Percentiles rank a stretch among this genome's conserved stretches.
These are phyloP conservation scores for Lethrus apterus DNA, from an alignment of 1,140 invertebrate species.

Conservation along the genomic window DNA sequence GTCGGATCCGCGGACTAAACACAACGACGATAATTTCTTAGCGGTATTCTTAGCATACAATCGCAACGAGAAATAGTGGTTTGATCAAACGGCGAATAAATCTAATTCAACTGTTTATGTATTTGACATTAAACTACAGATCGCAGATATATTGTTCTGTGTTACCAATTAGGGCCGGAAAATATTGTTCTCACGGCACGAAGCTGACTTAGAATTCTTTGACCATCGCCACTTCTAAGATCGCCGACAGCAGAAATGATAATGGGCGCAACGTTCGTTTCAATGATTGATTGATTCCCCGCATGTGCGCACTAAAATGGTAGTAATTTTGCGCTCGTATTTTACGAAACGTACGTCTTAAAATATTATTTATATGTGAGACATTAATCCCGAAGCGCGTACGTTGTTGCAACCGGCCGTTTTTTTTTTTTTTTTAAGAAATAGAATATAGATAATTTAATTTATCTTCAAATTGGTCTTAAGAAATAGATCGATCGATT, in stretches of 20 bases:
- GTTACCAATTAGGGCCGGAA: constrained; percentile 13
- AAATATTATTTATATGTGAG: constrained; percentile 12
- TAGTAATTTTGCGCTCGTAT: constrained; percentile 11
- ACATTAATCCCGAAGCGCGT: neutral
- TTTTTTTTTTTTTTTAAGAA: no score
- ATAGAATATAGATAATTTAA: no score
- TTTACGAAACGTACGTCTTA: constrained; percentile 4
- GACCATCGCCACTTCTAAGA: constrained; percentile 12
- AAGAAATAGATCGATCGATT: no score
- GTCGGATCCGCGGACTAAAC: no score
- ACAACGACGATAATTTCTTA: no score
- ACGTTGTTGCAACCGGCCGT: neutral
- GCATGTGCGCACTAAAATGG: constrained; percentile 12
- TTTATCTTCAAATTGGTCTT: no score
- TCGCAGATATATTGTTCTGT: constrained; percentile 15
- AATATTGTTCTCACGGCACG: constrained; percentile 16
- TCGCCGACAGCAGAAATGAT: constrained; percentile 13
- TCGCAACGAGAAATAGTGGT: constrained; percentile 8
- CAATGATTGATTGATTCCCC: constrained; percentile 14
- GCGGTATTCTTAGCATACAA: constrained; percentile 1
- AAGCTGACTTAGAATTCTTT: constrained; percentile 4
- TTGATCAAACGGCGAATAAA: constrained; percentile 11
- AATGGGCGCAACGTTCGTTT: constrained; percentile 8
- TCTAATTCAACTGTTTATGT: constrained; percentile 5
- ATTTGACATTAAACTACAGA: constrained; percentile 15